Percentiles rank a stretch among this genome's conserved stretches.
These are phyloP conservation scores for Pogonognathellus flavescens DNA, from an alignment of 1,140 invertebrate species.

Conservation along the genomic window DNA sequence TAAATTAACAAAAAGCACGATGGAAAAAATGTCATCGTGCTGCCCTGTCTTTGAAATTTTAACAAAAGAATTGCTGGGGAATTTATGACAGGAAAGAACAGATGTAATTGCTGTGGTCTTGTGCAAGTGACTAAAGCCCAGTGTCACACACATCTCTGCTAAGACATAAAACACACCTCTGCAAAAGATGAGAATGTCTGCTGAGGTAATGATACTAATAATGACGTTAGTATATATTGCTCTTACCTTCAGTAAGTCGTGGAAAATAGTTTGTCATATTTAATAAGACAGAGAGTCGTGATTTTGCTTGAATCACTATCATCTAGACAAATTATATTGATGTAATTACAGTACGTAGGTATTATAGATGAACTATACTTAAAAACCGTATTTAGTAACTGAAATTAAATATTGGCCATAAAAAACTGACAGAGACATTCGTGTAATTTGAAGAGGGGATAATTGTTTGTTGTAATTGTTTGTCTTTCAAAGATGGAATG, in stretches of 20 bases:
- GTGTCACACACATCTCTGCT: neutral
- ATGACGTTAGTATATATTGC: neutral
- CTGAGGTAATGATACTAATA: neutral
- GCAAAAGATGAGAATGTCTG: no score
- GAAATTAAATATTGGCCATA: no score
- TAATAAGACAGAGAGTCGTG: conserved; percentile 31
- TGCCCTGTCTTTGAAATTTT: neutral
- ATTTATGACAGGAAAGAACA: neutral
- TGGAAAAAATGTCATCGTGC: neutral
- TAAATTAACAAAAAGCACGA: neutral
- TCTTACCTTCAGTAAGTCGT: neutral
- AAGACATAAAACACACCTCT: neutral
- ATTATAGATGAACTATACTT: no score
- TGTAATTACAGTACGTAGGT: no score
- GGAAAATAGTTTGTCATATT: conserved; percentile 30
- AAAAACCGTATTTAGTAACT: no score
- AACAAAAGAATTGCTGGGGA: conserved; percentile 8
- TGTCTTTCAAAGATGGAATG: no score
- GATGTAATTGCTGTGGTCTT: neutral
- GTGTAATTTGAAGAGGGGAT: no score
- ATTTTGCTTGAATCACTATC: neutral
- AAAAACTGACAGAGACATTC: no score
- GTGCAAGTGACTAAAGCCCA: neutral
- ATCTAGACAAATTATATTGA: no score
- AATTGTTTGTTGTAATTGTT: no score